A percentile compares a stretch with the other conserved stretches of the same genome.
Evolutionary conservation across 2,888 invertebrate genomes (phyloP).

Genomic region (Athripsodes cinereus): DNA sequence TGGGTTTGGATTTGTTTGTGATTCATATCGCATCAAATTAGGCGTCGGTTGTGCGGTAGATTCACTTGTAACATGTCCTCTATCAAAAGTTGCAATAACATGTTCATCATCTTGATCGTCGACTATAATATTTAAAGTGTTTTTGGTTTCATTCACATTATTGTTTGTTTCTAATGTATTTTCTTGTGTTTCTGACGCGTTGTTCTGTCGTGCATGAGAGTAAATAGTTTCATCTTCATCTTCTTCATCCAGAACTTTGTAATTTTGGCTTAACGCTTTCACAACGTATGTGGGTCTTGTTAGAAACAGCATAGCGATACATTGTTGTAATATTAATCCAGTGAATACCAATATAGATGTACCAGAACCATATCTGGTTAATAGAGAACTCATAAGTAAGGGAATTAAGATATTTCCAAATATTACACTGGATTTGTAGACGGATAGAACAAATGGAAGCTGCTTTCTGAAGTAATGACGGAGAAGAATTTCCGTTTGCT

Average conservation of each 20-base stretch:
- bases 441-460: conserved; percentile 45
- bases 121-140: conserved; percentile 3
- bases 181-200: conserved; percentile 8
- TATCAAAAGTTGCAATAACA: conserved; percentile 23
- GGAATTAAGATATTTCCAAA: conserved; percentile 51
- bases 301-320: conserved; percentile 47
- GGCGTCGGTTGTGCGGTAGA: conserved; percentile 14
- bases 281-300: conserved; percentile 51
- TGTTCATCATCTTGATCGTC: conserved; percentile 24
- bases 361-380: conserved; percentile 37
- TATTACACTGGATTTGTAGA: conserved; percentile 48
- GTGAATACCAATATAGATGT: conserved; percentile 51
- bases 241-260: conserved; percentile 45
- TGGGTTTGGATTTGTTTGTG: conserved; percentile 30
- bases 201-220: conserved; percentile 29
- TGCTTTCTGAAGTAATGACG: conserved; percentile 55
- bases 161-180: conserved; percentile 4
- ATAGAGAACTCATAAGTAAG: conserved; percentile 46
- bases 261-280: conserved; percentile 42
- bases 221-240: conserved; percentile 56
- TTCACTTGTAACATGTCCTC: conserved; percentile 19
- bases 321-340: conserved; percentile 53
- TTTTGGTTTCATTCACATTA: conserved; percentile 4
- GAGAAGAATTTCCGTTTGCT: conserved; percentile 53
- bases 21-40: conserved; percentile 18